A percentile compares a stretch with the other conserved stretches of the same genome.
Evolutionary conservation across 2,888 invertebrate species (phyloP).

Genomic region (Dasypogon diadema): DNA sequence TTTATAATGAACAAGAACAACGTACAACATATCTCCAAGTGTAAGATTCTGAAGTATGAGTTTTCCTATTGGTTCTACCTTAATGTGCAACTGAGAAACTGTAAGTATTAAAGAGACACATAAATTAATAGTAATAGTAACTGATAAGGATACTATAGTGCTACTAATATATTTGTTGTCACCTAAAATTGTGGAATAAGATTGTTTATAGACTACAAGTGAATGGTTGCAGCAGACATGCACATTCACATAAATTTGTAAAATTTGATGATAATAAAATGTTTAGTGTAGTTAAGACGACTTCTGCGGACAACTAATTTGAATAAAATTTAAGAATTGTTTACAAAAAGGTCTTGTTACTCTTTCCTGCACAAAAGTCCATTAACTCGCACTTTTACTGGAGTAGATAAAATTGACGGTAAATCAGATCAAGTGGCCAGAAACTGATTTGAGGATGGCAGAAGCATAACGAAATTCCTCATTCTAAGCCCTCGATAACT

Average conservation of each 20-base stretch:
- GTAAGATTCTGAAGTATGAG: neutral
- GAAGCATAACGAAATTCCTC: no score
- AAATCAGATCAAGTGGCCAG: no score
- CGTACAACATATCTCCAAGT: conserved; percentile 24
- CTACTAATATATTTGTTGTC: neutral
- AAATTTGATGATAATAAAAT: conserved; percentile 13
- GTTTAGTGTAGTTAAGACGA: conserved; percentile 10
- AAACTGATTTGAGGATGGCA: no score
- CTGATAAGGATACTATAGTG: neutral
- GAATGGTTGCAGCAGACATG: neutral
- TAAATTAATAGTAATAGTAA: conserved; percentile 1
- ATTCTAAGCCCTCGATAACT: no score
- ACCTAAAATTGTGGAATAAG: neutral
- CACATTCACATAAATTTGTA: conserved; percentile 24
- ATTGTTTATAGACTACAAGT: neutral
- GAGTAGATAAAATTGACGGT: no score
- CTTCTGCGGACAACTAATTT: conserved; percentile 21
- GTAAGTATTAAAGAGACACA: conserved; percentile 41
- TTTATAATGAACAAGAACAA: no score
- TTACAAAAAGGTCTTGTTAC: conserved; percentile 30
- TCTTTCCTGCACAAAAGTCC: no score
- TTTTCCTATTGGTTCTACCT: conserved; percentile 12
- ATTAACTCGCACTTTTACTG: no score
- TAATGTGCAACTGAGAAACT: conserved; percentile 7
- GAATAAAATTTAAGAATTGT: conserved; percentile 39